These are phyloP conservation scores for Aegithalos caudatus DNA, from an alignment of 2,113 vertebrate species.

Conservation along the genomic window DNA sequence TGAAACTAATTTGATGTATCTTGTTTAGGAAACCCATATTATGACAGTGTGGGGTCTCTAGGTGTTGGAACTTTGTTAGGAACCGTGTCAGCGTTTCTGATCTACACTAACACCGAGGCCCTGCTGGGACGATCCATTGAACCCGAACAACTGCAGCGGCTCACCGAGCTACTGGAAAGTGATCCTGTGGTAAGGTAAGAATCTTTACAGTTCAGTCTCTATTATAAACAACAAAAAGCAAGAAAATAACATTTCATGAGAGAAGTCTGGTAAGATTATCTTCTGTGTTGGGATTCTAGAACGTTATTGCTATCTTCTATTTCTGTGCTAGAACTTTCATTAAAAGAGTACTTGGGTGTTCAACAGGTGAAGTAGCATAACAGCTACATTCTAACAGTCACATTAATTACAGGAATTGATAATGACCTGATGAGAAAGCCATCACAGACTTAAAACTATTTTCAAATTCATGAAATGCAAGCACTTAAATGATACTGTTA, in stretches of 20 bases:
- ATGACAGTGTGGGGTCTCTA: slow-evolving; percentile 92
- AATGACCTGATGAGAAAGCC: neutral
- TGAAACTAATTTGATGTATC: neutral
- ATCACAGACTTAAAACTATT: neutral
- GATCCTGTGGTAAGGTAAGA: slow-evolving; percentile 91
- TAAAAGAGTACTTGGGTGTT: neutral
- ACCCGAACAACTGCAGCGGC: slow-evolving; percentile 88
- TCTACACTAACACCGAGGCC: slow-evolving; percentile 97
- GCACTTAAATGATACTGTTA: neutral
- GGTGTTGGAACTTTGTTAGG: slow-evolving; percentile 92
- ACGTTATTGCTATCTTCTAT: neutral
- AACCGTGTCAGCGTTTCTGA: slow-evolving; percentile 91
- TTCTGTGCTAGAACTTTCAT: neutral
- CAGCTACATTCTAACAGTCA: neutral
- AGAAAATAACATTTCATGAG: neutral
- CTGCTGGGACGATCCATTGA: slow-evolving; percentile 94
- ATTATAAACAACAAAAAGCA: neutral
- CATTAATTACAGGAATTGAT: neutral
- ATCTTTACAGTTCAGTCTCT: neutral
- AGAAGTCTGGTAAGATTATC: neutral
- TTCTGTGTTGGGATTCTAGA: neutral
- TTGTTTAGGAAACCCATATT: slow-evolving; percentile 84
- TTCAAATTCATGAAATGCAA: neutral
- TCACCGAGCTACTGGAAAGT: slow-evolving; percentile 94
- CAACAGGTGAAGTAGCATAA: neutral